Evolutionary conservation across 2,888 invertebrate genomes (phyloP), one percentile per base, ranked within the genome.

Genomic region (Agrypnus murinus): DNA sequence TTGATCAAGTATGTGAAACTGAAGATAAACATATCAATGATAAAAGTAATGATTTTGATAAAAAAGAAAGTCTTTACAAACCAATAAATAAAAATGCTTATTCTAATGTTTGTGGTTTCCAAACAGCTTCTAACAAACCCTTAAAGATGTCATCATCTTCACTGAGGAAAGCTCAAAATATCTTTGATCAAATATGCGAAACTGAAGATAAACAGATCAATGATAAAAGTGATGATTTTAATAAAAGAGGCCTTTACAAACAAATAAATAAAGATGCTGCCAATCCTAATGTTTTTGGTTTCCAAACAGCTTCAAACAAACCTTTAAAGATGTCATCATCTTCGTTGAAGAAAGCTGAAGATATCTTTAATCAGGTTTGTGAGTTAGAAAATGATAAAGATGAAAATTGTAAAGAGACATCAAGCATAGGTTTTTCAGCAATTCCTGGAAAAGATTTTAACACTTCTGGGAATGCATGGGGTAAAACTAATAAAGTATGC

Each of bases 401-500:
- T 25, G n/a, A 1, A 25, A n/a, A 10, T 48, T 48, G 19, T 9
- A 12, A 9, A 25, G 10, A 31, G 19, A 48, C 14, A n/a, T 15
- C 9, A 8, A 19, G 19, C 14, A 25, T n/a, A n/a, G n/a, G 10
- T 5, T 40, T 25, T 38, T 43, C 46, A 19, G 43, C 32, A 12
- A 82, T 81, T 48, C 85, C 85, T 74, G 86, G 87, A 58, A 86
- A 85, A 75, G 69, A 63, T 65, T 69, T 78, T 63, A 58, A 60
- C 25, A 68, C 77, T 40, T 79, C 84, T 36, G 86, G 86, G 6
- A 85, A 86, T 77, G 85, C 87, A 77, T 86, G 87, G 71, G 43
- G n/a, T 10, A 63, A 50, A 63, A 36, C 63, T 19, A 36, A 36
- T 5, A 9, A 5, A 12, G 5, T 63, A 2, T 36, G 48, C 8